Evolutionary conservation across 2,888 invertebrate species (phyloP), one percentile per base, ranked within the genome.

Genomic region (Eucera pruinosa): DNA sequence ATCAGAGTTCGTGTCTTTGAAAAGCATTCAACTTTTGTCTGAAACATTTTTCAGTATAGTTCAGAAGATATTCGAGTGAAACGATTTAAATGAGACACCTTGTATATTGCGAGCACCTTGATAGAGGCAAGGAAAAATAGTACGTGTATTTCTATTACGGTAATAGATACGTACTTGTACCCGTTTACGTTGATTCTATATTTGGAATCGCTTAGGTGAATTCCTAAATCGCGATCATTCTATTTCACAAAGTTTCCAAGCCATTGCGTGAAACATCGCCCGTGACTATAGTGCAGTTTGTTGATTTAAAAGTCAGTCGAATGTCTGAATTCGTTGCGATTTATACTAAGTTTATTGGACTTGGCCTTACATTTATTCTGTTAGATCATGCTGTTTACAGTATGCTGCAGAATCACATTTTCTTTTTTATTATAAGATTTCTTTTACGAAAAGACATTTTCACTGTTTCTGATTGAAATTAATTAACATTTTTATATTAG

Each of bases 221-320:
- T 68, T 68, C 39, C 47, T 60, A 54, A 68, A 68, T 68, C 39
- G 20, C 33, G 58, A 67, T 13, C 58, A 25, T 60, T 54, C 39
- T 33, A 39, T 54, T 48, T 9, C 39, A n/a, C n/a, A 50, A 67
- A 60, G 43, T 74, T 57, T 27, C 50, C 15, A 41, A 58, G 43
- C 36, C 57, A 23, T 61, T 61, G 54, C 33, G 55, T 47, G 36
- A 36, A 68, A 61, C 27, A 41, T 41, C 39, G 23, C 33, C 2
- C 23, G 2, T 20, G 15, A 6, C 54, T 48, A 27, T 39, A 30
- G 15, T 18, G 27, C 20, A 20, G 27, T n/a, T 13, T 61, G 36
- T 47, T 30, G 39, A 20, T 61, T 30, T n/a, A 27, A 45, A 55
- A 39, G 55, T 54, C 13, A 11, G 18, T 30, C 27, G 7, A 55